Evolutionary conservation across 2,888 invertebrate species (phyloP).

Genomic region (Drosophila gaucha): DNA sequence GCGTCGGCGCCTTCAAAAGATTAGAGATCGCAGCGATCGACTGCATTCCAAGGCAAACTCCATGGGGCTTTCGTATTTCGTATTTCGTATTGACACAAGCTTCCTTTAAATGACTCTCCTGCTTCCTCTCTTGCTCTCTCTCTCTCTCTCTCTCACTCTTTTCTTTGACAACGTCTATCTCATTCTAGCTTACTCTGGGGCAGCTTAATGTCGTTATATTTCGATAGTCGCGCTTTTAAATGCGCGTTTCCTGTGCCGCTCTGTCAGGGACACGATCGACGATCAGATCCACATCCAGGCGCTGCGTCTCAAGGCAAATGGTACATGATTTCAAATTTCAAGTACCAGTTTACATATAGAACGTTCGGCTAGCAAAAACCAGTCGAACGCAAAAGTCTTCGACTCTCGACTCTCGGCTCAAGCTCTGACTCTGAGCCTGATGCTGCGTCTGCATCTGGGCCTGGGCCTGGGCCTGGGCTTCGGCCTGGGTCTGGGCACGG

Average conservation of each 20-base stretch:
- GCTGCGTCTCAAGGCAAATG: constrained; percentile 72
- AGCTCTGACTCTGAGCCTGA: constrained; percentile 20
- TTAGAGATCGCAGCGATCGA: constrained; percentile 44
- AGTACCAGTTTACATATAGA: constrained; percentile 76
- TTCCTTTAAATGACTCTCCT: constrained; percentile 69
- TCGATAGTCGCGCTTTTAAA: constrained; percentile 79
- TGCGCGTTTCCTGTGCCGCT: constrained; percentile 76
- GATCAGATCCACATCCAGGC: constrained; percentile 38
- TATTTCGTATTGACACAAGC: constrained; percentile 77
- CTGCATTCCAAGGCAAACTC: constrained; percentile 71
- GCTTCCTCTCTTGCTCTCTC: constrained; percentile 23
- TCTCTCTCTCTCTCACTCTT: constrained; percentile 4
- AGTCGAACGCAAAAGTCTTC: constrained; percentile 4
- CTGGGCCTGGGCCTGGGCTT: constrained; percentile 8
- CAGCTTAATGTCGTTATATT: constrained; percentile 73
- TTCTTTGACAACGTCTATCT: constrained; percentile 5
- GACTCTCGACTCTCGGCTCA: constrained; percentile 61
- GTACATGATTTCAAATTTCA: constrained; percentile 81
- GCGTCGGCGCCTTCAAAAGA: constrained; percentile 78
- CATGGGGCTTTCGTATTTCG: constrained; percentile 45
- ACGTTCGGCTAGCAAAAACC: constrained; percentile 11
- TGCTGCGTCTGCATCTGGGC: constrained; percentile 23
- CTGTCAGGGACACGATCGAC: constrained; percentile 75
- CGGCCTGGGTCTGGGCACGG: constrained; percentile 53
- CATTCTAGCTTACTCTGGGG: constrained; percentile 1